Evolutionary conservation across 1,140 invertebrate species (phyloP).

Genomic region (Goniozus legneri): DNA sequence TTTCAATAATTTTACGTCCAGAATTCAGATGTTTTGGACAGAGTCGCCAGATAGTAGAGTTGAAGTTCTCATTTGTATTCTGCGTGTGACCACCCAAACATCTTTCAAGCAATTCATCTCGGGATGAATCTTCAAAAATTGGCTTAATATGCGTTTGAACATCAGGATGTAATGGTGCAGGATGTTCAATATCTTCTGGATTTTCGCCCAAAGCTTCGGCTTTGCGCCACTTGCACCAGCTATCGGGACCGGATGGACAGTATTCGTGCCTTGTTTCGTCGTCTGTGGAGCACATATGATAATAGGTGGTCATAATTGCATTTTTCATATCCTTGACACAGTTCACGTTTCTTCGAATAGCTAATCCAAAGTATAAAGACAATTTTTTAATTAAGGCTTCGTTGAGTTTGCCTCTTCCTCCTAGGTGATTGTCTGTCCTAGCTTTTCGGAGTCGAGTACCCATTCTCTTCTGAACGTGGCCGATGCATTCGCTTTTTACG

Average conservation of each 20-base stretch:
- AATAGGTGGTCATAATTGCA: slow-evolving; percentile 20
- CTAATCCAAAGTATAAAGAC: background rate
- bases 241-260: slow-evolving; percentile 14
- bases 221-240: background rate
- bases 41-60: slow-evolving; percentile 20
- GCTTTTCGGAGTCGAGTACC: background rate
- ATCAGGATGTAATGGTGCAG: background rate
- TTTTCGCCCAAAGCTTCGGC: background rate
- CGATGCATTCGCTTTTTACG: background rate
- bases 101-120: slow-evolving; percentile 1
- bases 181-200: background rate
- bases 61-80: slow-evolving; percentile 27
- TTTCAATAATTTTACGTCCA: slow-evolving; percentile 13
- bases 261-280: slow-evolving; percentile 15
- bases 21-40: slow-evolving; percentile 15
- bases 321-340: slow-evolving; percentile 15
- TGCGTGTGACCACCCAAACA: slow-evolving; percentile 13
- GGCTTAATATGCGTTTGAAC: background rate
- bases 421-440: background rate
- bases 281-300: slow-evolving; percentile 17
- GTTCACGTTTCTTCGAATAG: background rate
- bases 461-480: background rate
- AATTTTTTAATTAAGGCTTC: background rate
- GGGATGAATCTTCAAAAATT: slow-evolving; percentile 6
- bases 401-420: background rate